Evolutionary conservation across 2,888 invertebrate species (phyloP).

Genomic region (Theretra japonica): DNA sequence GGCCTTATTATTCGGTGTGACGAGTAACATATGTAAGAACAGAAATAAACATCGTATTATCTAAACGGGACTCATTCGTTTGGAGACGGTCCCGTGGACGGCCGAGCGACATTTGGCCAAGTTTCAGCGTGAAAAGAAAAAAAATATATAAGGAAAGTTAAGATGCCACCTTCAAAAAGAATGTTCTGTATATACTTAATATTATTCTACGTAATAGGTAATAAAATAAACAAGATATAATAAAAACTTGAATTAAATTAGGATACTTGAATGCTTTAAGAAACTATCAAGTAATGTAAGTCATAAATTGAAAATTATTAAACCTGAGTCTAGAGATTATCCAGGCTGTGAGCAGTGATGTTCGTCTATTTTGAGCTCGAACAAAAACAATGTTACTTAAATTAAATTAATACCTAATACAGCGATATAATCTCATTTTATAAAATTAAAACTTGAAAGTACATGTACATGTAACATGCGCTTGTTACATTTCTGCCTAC

Average conservation of each 20-base stretch:
- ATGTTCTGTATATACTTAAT: background rate
- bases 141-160: conserved; percentile 37
- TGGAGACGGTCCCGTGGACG: conserved; percentile 52
- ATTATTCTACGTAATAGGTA: background rate
- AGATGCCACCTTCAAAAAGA: background rate
- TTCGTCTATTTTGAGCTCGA: too few species aligned
- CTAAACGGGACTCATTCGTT: conserved; percentile 74
- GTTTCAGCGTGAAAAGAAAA: conserved; percentile 64
- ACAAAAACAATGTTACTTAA: too few species aligned
- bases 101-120: conserved; percentile 66
- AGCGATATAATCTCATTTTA: too few species aligned
- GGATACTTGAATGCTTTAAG: too few species aligned
- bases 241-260: too few species aligned
- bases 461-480: background rate
- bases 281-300: too few species aligned
- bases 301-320: too few species aligned
- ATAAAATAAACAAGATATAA: too few species aligned
- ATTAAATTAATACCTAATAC: too few species aligned
- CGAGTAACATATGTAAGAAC: conserved; percentile 80
- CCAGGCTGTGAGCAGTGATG: too few species aligned
- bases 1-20: conserved; percentile 83
- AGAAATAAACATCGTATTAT: conserved; percentile 78
- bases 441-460: too few species aligned
- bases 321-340: too few species aligned
- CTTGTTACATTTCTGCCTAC: background rate